Conservation (phyloP, 2,797 vertebrate species). For the Cossypha niveicapilla region DNA sequence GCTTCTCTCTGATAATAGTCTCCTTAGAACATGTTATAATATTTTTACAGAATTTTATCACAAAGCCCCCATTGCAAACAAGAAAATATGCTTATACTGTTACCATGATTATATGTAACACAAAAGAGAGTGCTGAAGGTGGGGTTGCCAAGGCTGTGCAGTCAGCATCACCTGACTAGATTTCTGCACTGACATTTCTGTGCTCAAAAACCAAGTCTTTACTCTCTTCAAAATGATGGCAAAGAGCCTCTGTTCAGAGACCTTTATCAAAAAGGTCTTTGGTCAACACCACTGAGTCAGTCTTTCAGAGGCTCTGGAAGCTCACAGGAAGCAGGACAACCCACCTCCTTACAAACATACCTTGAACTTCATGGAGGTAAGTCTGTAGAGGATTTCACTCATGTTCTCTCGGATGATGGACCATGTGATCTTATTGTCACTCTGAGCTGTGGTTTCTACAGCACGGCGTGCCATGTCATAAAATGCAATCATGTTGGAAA, state of each 20-base stretch:
- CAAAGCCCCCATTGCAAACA: background rate
- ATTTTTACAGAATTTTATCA: background rate
- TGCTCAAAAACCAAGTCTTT: background rate
- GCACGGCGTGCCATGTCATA: slow-evolving; percentile 96
- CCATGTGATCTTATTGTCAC: slow-evolving; percentile 96
- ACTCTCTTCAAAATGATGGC: background rate
- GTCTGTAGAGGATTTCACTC: slow-evolving; percentile 91
- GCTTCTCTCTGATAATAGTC: background rate
- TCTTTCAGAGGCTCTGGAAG: background rate
- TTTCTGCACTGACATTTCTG: background rate
- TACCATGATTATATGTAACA: background rate
- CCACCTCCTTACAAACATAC: slow-evolving; percentile 58
- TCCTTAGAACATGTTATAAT: background rate
- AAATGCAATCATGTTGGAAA: slow-evolving; percentile 95
- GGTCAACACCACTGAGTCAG: background rate
- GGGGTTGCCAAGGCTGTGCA: background rate
- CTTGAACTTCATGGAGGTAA: slow-evolving; percentile 98
- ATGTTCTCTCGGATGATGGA: slow-evolving; percentile 92
- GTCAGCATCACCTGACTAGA: background rate
- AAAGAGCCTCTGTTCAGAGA: background rate
- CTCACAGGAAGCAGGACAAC: background rate
- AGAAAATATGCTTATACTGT: background rate
- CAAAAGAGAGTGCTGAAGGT: background rate
- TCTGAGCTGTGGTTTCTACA: slow-evolving; percentile 93
- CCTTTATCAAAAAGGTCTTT: background rate